phyloP scores from a whole-genome alignment of 2,113 vertebrate species.

The Sus scrofa region DNA sequence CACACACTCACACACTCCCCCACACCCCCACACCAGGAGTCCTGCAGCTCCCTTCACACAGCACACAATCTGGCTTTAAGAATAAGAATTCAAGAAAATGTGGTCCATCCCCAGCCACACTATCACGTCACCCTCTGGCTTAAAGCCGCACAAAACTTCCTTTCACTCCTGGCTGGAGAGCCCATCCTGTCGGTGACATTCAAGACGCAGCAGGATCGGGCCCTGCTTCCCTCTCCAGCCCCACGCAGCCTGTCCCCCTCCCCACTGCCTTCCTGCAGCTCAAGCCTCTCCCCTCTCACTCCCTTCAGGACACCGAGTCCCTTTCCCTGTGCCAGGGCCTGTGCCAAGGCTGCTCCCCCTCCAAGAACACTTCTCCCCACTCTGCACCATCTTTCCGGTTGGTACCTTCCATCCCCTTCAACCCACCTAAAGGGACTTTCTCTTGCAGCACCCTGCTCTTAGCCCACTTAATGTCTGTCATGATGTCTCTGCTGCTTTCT shows the following conservation, averaged over 20 bases:
- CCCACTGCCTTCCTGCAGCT: not conserved
- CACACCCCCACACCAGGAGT: not conserved
- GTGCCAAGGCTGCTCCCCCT: not conserved
- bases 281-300: not conserved
- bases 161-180: not conserved
- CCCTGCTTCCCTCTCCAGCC: not conserved
- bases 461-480: not conserved
- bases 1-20: not conserved
- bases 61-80: not conserved
- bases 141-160: not conserved
- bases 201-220: not conserved
- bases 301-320: not conserved
- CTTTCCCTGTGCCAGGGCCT: not conserved
- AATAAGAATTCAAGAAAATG: conserved; percentile 11
- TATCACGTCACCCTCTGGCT: not conserved
- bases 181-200: too few relatives aligned
- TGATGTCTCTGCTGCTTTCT: not conserved
- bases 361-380: not conserved
- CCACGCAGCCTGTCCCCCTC: accelerated
- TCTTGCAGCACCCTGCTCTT: not conserved
- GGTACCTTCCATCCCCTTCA: not conserved
- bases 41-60: not conserved
- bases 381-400: not conserved
- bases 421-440: not conserved
- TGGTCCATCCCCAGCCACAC: not conserved